Base-by-base conservation (phyloP, 2,888 invertebrate genomes). In the Acrobasis repandana region DNA sequence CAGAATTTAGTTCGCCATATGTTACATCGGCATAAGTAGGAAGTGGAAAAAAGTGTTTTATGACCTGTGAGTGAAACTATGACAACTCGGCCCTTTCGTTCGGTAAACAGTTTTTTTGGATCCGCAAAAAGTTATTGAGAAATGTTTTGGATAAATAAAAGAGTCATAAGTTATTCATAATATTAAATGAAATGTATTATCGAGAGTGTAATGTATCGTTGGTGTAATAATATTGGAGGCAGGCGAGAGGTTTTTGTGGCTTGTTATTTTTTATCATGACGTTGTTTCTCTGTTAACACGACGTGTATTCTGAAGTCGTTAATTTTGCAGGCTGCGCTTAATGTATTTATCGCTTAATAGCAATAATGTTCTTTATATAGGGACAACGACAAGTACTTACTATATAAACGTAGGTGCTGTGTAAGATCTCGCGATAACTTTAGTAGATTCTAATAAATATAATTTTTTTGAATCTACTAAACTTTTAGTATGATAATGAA, bases 1-100 rank as follows among this genome's bases (percentile, higher is more conserved):
- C 88, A 88, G 91, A 89, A 91, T 91, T 91, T 88, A 90, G 90
- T 85, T 87, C 84, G 83, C 91, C 91, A 92, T 92, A 83, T 92
- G 91, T 90, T 86, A 86, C 78, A 80, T 70, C 80, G 82, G 68
- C 83, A 79, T 82, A 83, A 87, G 87, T 89, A 90, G 91, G 91
- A 92, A 90, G 83, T 85, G 77, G 77, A 90, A 91, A 90, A 92
- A 90, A 87, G n/a, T 86, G 80, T 79, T 90, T 90, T 90, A 90
- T 85, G 90, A 87, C 82, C 85, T 84, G 84, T 80, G 87, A 86
- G 82, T 81, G 85, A 78, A 82, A 79, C 77, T 86, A 84, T 86
- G 89, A 89, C 87, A 84, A 81, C 82, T 82, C 70, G 78, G 77
- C 75, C 71, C 74, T 77, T 82, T 81, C 82, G 78, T 80, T 78